Base-by-base conservation (phyloP, 2,113 vertebrate species). In the Phrynocephalus versicolor region DNA sequence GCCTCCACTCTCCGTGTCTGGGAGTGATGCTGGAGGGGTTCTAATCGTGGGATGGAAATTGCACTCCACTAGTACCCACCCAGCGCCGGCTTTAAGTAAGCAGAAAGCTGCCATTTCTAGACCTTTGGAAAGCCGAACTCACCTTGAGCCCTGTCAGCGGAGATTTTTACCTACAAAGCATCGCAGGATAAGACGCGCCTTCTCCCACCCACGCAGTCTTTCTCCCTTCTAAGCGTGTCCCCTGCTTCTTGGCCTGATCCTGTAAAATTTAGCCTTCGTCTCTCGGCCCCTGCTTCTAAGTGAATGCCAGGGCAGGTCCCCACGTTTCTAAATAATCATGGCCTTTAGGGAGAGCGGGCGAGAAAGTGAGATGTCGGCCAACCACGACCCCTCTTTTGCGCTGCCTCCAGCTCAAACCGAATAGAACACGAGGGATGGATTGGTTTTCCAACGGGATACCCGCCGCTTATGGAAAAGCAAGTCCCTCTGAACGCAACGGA, bases 271-370 rank as follows among this genome's bases (percentile, higher is more conserved):
- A n/a, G 21, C 21, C n/a, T n/a, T 35, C 2, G 19, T 57, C 35
- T 2, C 91, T 69, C 76, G 74, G 78, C 65, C 90, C 74, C 58
- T 75, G 79, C 85, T 86, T 15, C 30, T 27, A 85, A 81, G 2
- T 84, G 93, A 58, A 86, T 91, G 89, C 91, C 76, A 84, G 89
- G 18, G n/a, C 80, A 87, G 88, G 92, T 92, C 86, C 95, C 94
- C 90, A 87, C 92, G 92, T 93, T 35, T 94, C 92, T 95, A 88
- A 14, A 92, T 91, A 94, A 95, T 93, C 95, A 95, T 94, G 93
- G 92, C 45, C 45, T 90, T 89, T 86, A 69, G 88, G 87, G 60
- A 7, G 18, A 1, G 5, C 1, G 88, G 84, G 80, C 88, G 89
- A 85, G 64, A 7, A 39, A 93, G 95, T 90, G 85, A 90, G 82